Evolutionary conservation across 2,888 invertebrate species (phyloP), one percentile per base, ranked within the genome.

Genomic region (Trissonchulus latispiculum): DNA sequence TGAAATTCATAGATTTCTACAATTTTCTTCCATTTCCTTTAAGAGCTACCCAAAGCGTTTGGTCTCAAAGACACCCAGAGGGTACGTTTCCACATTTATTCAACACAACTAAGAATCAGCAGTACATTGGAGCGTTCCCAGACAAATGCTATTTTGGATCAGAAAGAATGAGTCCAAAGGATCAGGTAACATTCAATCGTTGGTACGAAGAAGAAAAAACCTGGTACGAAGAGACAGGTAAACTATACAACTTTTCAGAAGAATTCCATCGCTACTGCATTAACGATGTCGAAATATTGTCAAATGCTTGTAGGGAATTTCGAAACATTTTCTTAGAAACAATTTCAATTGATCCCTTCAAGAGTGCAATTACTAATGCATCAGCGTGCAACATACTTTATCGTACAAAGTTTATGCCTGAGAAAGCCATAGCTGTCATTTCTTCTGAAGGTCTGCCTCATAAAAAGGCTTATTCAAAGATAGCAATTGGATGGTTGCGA

Each of bases 211-310:
- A 48, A 23, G 23, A 8, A 15, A 48, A 67, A 29, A n/a, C 8
- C 32, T 2, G 33, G 15, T 15, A 67, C 18, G 2, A 33, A 67
- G 33, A 75, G 29, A 72, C 73, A 37, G 31, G 69, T 35, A 36
- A 72, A n/a, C 48, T 61, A 3, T 78, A 77, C 64, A 70, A 77
- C 72, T 76, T 78, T 70, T 36, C 71, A 62, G 64, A 75, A 32
- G 77, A 79, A 67, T 70, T 78, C 8, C 48, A 23, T 2, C 71
- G 73, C 29, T 79, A 77, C 61, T 78, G 78, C 71, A 36, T 29
- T 1, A 69, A 70, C 1, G 78, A 78, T 72, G 77, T 78, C 8
- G 8, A 61, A 1, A 71, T 76, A 35, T 48, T 75, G 31, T 33
- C 64, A 70, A 23, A 48, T 48, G 48, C 48, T 48, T 48, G 48